Evolutionary conservation across 2,888 invertebrate species (phyloP).

Genomic region (Pyrocoelia pectoralis): DNA sequence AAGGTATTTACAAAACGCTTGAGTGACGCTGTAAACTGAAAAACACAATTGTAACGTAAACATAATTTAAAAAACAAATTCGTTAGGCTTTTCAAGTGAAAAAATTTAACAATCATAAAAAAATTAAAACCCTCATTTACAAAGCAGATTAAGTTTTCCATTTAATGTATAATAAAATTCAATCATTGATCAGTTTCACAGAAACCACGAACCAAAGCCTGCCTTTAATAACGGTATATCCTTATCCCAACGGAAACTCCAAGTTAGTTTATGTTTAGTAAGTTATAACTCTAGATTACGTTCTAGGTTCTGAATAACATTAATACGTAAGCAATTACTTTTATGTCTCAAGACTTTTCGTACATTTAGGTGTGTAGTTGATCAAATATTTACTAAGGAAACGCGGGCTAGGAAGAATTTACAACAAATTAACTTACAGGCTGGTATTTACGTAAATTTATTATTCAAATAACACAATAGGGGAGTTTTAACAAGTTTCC

Average conservation of each 20-base stretch:
- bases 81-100: neutral
- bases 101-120: neutral
- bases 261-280: slow-evolving; percentile 13
- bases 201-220: slow-evolving; percentile 13
- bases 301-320: too few species aligned
- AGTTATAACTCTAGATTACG: too few species aligned
- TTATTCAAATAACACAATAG: neutral
- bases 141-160: neutral
- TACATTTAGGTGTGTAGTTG: too few species aligned
- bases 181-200: slow-evolving; percentile 17
- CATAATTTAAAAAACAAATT: neutral
- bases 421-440: too few species aligned
- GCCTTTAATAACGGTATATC: slow-evolving; percentile 13
- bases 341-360: too few species aligned
- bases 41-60: neutral
- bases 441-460: neutral
- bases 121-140: neutral
- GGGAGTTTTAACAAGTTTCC: too few species aligned
- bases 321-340: too few species aligned
- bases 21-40: neutral
- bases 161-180: slow-evolving; percentile 1
- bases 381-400: too few species aligned
- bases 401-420: too few species aligned
- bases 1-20: neutral
- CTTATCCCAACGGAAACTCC: neutral